A percentile compares a stretch with the other conserved stretches of the same genome.
Conservation (phyloP, 2,113 vertebrate genomes). For the Chamaea fasciata region DNA sequence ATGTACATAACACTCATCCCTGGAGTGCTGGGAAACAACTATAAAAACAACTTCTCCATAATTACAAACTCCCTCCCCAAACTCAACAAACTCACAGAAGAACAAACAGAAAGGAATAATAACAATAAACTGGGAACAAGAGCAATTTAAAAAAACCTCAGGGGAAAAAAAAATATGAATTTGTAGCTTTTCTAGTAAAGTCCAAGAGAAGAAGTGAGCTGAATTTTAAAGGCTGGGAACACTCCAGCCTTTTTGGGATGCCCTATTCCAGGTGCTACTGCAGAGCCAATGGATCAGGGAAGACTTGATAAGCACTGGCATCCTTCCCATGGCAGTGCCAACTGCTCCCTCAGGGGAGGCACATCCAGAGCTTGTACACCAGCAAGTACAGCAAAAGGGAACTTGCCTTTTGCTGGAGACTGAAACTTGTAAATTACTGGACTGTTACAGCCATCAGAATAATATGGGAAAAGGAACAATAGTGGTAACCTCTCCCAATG, state of each 20-base stretch:
- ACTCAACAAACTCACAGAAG: neutral
- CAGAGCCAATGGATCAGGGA: neutral
- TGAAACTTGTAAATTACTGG: neutral
- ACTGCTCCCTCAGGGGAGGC: neutral
- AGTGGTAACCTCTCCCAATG: neutral
- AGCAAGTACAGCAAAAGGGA: neutral
- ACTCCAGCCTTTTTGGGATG: neutral
- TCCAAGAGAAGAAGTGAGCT: neutral
- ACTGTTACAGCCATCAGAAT: neutral
- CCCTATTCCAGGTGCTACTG: neutral
- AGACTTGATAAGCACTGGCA: neutral
- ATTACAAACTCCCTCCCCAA: neutral
- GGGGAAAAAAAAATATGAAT: neutral
- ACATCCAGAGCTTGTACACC: neutral
- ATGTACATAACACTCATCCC: neutral
- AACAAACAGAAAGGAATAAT: neutral
- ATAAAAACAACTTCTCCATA: neutral
- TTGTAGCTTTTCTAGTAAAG: neutral
- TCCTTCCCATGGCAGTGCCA: neutral
- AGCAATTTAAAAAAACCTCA: conserved; percentile 1
- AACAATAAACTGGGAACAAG: conserved; percentile 13
- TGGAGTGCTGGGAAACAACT: neutral
- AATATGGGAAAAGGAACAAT: neutral
- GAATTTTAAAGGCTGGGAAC: neutral
- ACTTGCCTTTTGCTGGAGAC: neutral